A percentile compares a stretch with the other conserved stretches of the same genome.
Conservation (phyloP, 2,797 vertebrate genomes). For the Meriones psammophilus region DNA sequence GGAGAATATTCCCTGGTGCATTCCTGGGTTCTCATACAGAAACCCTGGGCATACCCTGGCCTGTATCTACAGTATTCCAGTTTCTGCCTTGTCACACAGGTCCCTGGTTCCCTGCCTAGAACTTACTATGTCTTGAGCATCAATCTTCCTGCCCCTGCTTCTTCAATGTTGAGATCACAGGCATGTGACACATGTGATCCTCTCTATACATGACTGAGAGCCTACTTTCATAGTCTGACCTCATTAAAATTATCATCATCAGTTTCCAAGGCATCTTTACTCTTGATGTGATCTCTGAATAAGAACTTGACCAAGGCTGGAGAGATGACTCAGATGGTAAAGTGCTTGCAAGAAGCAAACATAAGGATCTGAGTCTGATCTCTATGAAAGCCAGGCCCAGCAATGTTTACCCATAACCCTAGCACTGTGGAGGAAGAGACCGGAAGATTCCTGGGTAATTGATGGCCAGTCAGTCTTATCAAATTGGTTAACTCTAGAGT, state of each 20-base stretch:
- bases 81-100: background rate
- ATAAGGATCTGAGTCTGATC: background rate
- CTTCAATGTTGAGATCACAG: background rate
- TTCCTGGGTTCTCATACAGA: background rate
- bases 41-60: too few relatives aligned
- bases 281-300: background rate
- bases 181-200: background rate
- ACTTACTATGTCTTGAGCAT: background rate
- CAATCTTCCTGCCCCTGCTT: background rate
- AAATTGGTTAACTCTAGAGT: background rate
- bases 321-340: background rate
- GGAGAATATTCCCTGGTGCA: background rate
- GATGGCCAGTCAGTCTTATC: background rate
- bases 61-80: background rate
- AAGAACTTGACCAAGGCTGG: background rate
- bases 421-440: background rate
- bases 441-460: background rate
- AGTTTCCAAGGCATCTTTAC: background rate
- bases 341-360: background rate
- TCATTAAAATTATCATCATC: background rate
- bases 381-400: background rate
- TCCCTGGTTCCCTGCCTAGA: background rate
- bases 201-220: background rate
- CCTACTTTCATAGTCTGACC: background rate
- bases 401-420: background rate